Evolutionary conservation across 2,797 vertebrate species (phyloP), one percentile per base, ranked within the genome.

Genomic region (Anisognathus igniventris): DNA sequence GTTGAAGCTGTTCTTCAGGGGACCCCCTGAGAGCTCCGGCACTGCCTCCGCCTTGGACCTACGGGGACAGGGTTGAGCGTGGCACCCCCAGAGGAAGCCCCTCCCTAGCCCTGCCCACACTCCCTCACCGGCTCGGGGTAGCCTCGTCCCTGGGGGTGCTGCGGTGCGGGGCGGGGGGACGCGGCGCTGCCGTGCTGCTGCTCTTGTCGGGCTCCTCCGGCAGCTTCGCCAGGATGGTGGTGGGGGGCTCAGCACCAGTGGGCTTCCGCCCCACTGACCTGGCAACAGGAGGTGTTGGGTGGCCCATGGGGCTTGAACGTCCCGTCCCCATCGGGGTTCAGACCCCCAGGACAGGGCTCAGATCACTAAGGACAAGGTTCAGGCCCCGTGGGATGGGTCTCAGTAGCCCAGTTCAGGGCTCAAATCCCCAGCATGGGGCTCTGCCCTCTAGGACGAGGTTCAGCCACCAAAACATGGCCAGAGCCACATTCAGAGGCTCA

Each of bases 1-100:
- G 92, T 99, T 99, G 98, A 99, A 99, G 98, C 99, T 99, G 98
- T 99, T 99, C 96, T 99, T 99, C 94, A 98, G 95, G 5, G 97
- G 94, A 17, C 97, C 96, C 2, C 97, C 97, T 27, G 98, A 98
- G 0, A 95, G 93, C 7, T 99, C 99, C 3, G 96, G 44, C 19
- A 95, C 35, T 18, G 50, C 90, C 11, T 99, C 99, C 62, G 91
- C 98, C 93, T 98, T 99, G 21, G 97, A 93, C 96, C 99, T 99
- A 94, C 0, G 3, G 85, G 84, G 57, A 47, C 51, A 50, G 21
- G 23, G 62, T 42, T n/a, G 58, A 68, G 67, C 0, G 0, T 2
- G 37, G 21, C 47, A 31, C 2, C 2, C 21, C 12, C 6, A 3
- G 9, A 40, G 39, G 2, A 16, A 7, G 2, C 4, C 31, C 39